Conservation (phyloP, 2,888 invertebrate genomes). For the Polyploca ridens region DNA sequence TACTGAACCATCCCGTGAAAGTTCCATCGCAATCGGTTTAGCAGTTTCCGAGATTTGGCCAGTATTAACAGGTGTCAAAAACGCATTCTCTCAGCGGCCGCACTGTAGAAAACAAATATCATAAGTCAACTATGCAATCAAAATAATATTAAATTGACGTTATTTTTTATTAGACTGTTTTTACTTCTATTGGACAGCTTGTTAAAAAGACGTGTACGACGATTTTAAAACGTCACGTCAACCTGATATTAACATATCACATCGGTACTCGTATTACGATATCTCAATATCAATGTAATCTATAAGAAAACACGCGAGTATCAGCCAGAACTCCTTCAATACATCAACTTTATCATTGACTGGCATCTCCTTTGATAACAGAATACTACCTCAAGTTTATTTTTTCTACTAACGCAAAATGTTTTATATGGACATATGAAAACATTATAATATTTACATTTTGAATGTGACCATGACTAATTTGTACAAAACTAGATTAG, state of each 20-base stretch:
- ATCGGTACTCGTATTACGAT: constrained; percentile 5
- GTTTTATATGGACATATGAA: neutral
- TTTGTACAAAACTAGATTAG: constrained; percentile 5
- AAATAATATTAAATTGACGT: too few relatives aligned
- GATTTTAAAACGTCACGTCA: neutral
- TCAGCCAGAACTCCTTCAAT: constrained; percentile 49
- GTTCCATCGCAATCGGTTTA: too few relatives aligned
- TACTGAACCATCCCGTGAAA: too few relatives aligned
- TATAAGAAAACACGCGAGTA: constrained; percentile 34
- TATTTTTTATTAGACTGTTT: too few relatives aligned
- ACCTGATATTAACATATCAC: constrained; percentile 8
- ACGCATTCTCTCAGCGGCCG: too few relatives aligned
- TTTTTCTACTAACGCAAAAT: constrained; percentile 1
- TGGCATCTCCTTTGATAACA: constrained; percentile 50
- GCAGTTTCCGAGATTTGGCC: too few relatives aligned
- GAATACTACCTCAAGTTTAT: constrained; percentile 24
- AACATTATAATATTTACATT: neutral
- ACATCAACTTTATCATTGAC: constrained; percentile 59
- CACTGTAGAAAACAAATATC: too few relatives aligned
- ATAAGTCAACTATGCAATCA: too few relatives aligned
- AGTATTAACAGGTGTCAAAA: too few relatives aligned
- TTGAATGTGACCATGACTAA: constrained; percentile 2
- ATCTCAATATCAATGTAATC: constrained; percentile 37
- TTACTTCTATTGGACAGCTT: too few relatives aligned
- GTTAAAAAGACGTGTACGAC: neutral